These are phyloP conservation scores for Dioctria rufipes DNA, from an alignment of 2,888 invertebrate species.

Conservation along the genomic window DNA sequence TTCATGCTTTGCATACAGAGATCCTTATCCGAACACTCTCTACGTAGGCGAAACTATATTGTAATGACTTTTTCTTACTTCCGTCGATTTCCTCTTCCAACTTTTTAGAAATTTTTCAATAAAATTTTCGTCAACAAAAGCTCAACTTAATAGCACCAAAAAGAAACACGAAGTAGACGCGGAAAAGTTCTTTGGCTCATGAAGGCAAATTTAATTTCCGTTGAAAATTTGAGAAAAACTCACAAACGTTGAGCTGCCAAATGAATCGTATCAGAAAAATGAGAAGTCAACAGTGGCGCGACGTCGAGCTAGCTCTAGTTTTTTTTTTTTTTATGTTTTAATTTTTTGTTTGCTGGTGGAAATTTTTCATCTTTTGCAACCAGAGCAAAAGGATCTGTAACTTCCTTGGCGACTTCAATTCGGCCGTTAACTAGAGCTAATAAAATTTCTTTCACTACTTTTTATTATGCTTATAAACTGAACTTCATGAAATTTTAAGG, in stretches of 20 bases:
- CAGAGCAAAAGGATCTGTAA: background rate
- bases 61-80: background rate
- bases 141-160: background rate
- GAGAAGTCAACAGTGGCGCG: background rate
- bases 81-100: background rate
- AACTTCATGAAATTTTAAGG: constrained; percentile 1
- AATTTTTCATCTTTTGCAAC: background rate
- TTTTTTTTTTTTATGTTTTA: background rate
- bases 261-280: background rate
- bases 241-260: background rate
- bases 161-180: background rate
- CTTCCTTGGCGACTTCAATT: background rate
- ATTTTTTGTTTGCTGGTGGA: background rate
- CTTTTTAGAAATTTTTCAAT: background rate
- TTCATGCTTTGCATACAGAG: too few relatives aligned
- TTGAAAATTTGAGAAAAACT: background rate
- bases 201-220: constrained; percentile 5
- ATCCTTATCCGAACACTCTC: too few relatives aligned
- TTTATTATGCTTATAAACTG: background rate
- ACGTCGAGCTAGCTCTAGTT: background rate
- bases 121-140: constrained; percentile 18
- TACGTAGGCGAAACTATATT: background rate
- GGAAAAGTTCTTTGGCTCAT: background rate
- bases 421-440: background rate
- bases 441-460: background rate